Evolutionary conservation across 2,888 invertebrate genomes (phyloP).

Genomic region (Cyclophora punctaria): DNA sequence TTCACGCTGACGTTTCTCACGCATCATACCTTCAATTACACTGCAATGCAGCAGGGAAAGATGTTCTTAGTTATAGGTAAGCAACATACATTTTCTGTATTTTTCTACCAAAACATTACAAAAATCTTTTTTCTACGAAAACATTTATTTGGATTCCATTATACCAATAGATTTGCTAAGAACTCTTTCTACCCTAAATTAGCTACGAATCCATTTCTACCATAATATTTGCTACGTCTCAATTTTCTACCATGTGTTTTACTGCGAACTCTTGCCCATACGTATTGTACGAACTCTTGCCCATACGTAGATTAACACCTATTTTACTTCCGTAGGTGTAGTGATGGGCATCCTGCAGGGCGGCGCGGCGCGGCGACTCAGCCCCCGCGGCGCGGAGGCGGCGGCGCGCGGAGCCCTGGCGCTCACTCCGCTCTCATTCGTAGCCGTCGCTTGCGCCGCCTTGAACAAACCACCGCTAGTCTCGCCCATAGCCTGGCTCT

Average conservation of each 20-base stretch:
- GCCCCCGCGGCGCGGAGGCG: conserved; percentile 79
- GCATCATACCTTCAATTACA: conserved; percentile 92
- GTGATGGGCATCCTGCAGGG: conserved; percentile 95
- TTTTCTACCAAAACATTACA: too few species aligned
- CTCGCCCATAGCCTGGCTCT: conserved; percentile 76
- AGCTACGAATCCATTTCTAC: too few species aligned
- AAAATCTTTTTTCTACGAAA: too few species aligned
- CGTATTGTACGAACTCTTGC: too few species aligned
- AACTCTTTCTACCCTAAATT: too few species aligned
- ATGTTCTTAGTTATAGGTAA: conserved; percentile 96
- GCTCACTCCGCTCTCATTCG: conserved; percentile 89
- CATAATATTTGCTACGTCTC: too few species aligned
- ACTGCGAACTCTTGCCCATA: too few species aligned
- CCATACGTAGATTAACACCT: too few species aligned
- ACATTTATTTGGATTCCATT: too few species aligned
- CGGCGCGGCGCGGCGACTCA: conserved; percentile 87
- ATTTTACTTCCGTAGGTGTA: conserved; percentile 58
- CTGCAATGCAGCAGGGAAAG: conserved; percentile 97
- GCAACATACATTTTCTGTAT: too few species aligned
- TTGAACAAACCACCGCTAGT: conserved; percentile 40
- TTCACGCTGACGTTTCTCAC: conserved; percentile 98
- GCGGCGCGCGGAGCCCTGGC: conserved; percentile 85
- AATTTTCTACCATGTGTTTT: too few species aligned
- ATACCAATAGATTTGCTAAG: too few species aligned
- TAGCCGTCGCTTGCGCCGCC: conserved; percentile 86